Evolutionary conservation across 2,113 vertebrate species (phyloP).

Genomic region (Periophthalmodon schlosseri): DNA sequence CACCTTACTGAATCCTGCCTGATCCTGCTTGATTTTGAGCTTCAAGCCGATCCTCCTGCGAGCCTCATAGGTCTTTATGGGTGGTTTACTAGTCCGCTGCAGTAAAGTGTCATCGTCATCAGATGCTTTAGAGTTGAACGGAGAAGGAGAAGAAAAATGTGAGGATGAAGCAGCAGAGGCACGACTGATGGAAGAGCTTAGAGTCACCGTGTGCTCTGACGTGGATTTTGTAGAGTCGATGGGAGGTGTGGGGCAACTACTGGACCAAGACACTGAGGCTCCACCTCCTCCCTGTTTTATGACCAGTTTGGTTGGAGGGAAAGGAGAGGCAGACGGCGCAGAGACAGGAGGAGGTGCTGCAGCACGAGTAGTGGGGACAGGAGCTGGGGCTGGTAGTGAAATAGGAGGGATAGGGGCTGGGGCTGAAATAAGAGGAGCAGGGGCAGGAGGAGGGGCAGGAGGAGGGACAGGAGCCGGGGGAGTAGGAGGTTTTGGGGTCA

Average conservation of each 20-base stretch:
- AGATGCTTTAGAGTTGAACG: constrained; percentile 38
- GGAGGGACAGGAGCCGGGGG: constrained; percentile 25
- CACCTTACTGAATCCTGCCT: constrained; percentile 88
- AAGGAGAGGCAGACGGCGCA: constrained; percentile 35
- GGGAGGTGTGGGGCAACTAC: constrained; percentile 72
- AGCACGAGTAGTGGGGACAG: not conserved
- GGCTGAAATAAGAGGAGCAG: not conserved
- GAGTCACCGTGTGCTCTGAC: constrained; percentile 31
- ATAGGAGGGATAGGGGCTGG: constrained; percentile 35
- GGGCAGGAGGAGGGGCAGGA: not conserved
- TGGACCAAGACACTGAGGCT: constrained; percentile 89
- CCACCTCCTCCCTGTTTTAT: constrained; percentile 88
- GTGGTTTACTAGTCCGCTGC: constrained; percentile 84
- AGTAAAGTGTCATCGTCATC: constrained; percentile 85
- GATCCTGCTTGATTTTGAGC: constrained; percentile 94
- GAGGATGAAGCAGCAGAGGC: constrained; percentile 39
- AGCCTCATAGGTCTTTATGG: constrained; percentile 94
- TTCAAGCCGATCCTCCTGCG: constrained; percentile 90
- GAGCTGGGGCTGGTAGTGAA: constrained; percentile 16
- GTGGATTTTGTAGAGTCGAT: constrained; percentile 29
- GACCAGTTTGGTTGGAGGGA: constrained; percentile 87
- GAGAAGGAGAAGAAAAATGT: constrained; percentile 35
- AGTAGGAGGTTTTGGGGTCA: constrained; percentile 12
- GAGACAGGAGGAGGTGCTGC: not conserved
- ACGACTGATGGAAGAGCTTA: constrained; percentile 56